Percentiles rank a stretch among this genome's conserved stretches.
Evolutionary conservation across 2,888 invertebrate species (phyloP).

Genomic region (Nasonovia ribisnigri): DNA sequence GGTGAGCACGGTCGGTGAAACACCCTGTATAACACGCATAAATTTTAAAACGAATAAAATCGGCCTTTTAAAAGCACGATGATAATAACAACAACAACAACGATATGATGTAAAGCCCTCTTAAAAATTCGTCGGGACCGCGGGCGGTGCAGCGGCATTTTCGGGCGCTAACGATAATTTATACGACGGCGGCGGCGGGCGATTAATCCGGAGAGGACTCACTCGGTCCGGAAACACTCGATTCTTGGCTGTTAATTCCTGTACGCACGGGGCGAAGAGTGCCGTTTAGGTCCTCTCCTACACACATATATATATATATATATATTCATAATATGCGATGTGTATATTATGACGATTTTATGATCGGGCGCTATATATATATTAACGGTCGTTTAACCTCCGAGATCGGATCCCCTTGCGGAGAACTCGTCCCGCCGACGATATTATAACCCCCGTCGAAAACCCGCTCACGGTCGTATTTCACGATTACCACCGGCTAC

Average conservation of each 20-base stretch:
- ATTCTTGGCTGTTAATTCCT: slow-evolving; percentile 28
- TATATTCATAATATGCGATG: neutral
- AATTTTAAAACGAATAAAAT: neutral
- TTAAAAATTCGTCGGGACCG: slow-evolving; percentile 39
- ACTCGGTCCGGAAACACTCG: slow-evolving; percentile 45
- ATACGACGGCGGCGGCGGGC: neutral
- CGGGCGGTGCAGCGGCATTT: slow-evolving; percentile 16
- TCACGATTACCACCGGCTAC: neutral
- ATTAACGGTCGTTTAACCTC: neutral
- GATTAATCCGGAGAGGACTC: slow-evolving; percentile 25
- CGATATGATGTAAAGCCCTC: neutral
- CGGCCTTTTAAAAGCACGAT: neutral
- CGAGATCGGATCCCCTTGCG: neutral
- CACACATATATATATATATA: neutral
- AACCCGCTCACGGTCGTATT: slow-evolving; percentile 8
- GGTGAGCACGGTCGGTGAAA: neutral
- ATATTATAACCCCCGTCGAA: neutral
- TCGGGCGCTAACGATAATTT: slow-evolving; percentile 55
- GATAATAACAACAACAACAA: neutral
- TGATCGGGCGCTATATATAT: neutral
- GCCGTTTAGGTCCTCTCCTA: neutral
- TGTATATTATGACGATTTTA: slow-evolving; percentile 35
- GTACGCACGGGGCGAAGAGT: neutral
- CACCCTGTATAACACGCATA: neutral
- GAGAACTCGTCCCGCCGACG: neutral